Evolutionary conservation across 64 coral and sea anemone species (phyloP).

Genomic region (Montipora sp.): DNA sequence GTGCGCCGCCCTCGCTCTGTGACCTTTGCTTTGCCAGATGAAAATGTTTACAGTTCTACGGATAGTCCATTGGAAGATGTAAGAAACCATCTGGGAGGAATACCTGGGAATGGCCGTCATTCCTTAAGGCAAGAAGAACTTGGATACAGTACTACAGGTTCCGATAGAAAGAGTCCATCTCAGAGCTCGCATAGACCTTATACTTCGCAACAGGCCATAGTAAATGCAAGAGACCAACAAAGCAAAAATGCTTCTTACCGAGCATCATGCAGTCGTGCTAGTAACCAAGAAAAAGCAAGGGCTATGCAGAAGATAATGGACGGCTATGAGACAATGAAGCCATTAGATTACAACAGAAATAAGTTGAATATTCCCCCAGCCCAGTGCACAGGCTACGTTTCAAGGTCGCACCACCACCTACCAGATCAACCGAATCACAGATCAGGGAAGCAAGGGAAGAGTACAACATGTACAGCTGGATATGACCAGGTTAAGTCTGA

Average conservation of each 20-base stretch:
- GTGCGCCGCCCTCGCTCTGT: constrained; percentile 43
- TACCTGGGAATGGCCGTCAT: background rate
- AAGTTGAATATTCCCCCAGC: background rate
- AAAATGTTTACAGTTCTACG: background rate
- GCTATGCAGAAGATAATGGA: background rate
- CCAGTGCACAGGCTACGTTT: background rate
- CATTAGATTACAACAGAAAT: constrained; percentile 2
- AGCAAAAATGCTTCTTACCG: background rate
- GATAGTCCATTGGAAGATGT: background rate
- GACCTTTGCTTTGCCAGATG: background rate
- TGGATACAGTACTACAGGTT: background rate
- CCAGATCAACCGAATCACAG: background rate
- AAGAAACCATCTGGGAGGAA: background rate
- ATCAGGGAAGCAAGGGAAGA: background rate
- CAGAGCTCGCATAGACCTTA: background rate
- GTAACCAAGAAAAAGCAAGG: constrained; percentile 2
- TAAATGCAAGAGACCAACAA: background rate
- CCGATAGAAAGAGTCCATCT: background rate
- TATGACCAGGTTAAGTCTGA: background rate
- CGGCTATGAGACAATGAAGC: constrained; percentile 20
- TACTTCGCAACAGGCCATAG: background rate
- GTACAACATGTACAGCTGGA: constrained; percentile 7
- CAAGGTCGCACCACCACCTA: background rate
- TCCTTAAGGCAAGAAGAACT: background rate
- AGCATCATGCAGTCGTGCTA: background rate